Evolutionary conservation across 2,888 invertebrate species (phyloP), one percentile per base, ranked within the genome.

Genomic region (Diachrysia chrysitis): DNA sequence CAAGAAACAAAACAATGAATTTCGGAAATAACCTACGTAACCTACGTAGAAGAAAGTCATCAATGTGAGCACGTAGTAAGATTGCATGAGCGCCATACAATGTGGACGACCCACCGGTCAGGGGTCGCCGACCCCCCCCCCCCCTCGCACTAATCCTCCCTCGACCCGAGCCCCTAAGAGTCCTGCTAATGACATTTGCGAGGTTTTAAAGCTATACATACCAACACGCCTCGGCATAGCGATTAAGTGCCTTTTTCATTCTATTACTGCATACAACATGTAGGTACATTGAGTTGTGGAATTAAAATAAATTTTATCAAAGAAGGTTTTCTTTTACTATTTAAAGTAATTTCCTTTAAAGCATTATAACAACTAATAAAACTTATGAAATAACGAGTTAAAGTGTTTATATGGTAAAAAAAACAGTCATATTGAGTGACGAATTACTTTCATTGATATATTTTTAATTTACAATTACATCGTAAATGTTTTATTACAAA

Each of bases 181-280:
- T 77, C 80, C 83, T 82, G 74, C 87, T 90, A 90, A 90, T 90
- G 90, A 87, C 87, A 88, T 90, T 89, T 85, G 82, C 85, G 70
- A 85, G 84, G 84, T 85, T 87, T 83, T 84, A 85, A 85, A 76
- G 63, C 70, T 71, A 74, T 73, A 73, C 67, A 68, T 65, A 66
- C 68, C 58, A 71, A 70, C 58, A 71, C 61, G 59, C 64, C 61
- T 25, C 46, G 60, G 48, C 58, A 60, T 63, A 21, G 58, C 68
- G 58, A 77, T 58, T 62, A 67, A 61, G 62, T 74, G 63, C 42
- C 37, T 64, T 74, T 66, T 68, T 58, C 32, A 53, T 78, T 73
- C 46, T 35, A 17, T 60, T 73, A 73, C 59, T 54, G 48, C 37
- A 16, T n/a, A 63, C 17, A 21, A 37, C 21, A 55, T 25, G 42